Conservation (phyloP, 2,888 invertebrate genomes). For the Ariolimax columbianus region DNA sequence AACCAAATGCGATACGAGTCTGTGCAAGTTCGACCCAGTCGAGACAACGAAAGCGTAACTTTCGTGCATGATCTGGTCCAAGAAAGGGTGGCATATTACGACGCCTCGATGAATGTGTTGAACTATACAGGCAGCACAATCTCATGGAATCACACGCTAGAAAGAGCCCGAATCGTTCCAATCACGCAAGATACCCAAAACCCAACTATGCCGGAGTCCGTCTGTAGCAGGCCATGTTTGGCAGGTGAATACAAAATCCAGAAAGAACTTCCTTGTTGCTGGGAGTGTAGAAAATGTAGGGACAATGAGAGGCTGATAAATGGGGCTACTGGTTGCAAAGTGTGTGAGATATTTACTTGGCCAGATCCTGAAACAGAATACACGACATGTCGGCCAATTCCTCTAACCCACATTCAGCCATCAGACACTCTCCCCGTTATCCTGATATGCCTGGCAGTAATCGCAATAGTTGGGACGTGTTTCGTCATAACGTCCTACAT, state of each 20-base stretch:
- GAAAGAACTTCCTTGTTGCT: conserved; percentile 58
- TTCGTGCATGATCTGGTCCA: not conserved
- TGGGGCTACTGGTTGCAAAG: conserved; percentile 52
- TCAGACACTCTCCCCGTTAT: conserved; percentile 43
- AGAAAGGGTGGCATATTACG: conserved; percentile 7
- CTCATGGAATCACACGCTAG: conserved; percentile 5
- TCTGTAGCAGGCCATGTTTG: conserved; percentile 59
- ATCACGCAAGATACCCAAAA: not conserved
- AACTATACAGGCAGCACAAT: not conserved
- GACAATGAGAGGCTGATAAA: conserved; percentile 54
- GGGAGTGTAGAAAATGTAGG: conserved; percentile 58
- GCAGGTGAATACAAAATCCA: conserved; percentile 56
- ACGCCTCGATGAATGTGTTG: not conserved
- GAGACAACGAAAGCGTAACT: not conserved
- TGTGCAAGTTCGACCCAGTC: not conserved
- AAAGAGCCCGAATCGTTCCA: not conserved
- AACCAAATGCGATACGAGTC: conserved; percentile 33
- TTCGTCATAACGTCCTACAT: conserved; percentile 49
- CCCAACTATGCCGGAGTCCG: conserved; percentile 32
- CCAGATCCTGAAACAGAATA: conserved; percentile 53
- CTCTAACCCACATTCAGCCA: conserved; percentile 34
- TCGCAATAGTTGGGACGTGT: conserved; percentile 34
- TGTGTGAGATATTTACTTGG: conserved; percentile 58
- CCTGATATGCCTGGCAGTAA: conserved; percentile 27
- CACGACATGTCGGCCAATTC: conserved; percentile 48